Percentiles rank a stretch among this genome's conserved stretches.
Evolutionary conservation across 2,113 vertebrate species (phyloP).

Genomic region (Zapornia atra): DNA sequence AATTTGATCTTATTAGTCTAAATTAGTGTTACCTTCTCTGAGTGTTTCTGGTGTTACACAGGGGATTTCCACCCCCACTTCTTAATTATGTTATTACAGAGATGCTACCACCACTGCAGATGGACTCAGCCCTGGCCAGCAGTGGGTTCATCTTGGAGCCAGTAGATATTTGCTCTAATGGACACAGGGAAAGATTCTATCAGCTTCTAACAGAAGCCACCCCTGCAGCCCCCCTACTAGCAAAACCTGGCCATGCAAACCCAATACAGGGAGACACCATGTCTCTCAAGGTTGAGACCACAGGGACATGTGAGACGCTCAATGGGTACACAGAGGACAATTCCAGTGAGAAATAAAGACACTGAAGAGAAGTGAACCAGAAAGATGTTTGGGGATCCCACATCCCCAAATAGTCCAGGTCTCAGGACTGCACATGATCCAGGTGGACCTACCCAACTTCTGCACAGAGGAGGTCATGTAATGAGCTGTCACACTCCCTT

Average conservation of each 20-base stretch:
- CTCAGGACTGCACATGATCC: neutral
- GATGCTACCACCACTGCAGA: too few relatives aligned
- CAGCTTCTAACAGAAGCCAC: too few relatives aligned
- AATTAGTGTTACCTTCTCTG: neutral
- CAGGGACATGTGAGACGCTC: neutral
- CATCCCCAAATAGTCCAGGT: neutral
- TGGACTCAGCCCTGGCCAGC: too few relatives aligned
- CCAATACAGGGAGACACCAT: neutral
- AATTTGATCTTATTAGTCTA: neutral
- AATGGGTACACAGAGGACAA: neutral
- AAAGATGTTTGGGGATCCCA: neutral
- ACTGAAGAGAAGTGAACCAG: neutral
- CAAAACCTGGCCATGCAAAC: too few relatives aligned
- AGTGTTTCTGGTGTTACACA: too few relatives aligned
- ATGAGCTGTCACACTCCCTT: neutral
- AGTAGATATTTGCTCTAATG: too few relatives aligned
- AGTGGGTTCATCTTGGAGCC: too few relatives aligned
- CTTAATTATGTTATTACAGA: too few relatives aligned
- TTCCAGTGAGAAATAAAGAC: neutral
- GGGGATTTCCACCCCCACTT: too few relatives aligned
- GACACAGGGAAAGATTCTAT: too few relatives aligned
- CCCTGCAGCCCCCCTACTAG: too few relatives aligned
- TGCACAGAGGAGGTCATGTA: neutral
- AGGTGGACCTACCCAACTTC: neutral
- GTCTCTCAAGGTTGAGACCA: neutral